Percentiles rank a stretch among this genome's conserved stretches.
Evolutionary conservation across 2,113 vertebrate genomes (phyloP).

Genomic region (Percina caprodes): DNA sequence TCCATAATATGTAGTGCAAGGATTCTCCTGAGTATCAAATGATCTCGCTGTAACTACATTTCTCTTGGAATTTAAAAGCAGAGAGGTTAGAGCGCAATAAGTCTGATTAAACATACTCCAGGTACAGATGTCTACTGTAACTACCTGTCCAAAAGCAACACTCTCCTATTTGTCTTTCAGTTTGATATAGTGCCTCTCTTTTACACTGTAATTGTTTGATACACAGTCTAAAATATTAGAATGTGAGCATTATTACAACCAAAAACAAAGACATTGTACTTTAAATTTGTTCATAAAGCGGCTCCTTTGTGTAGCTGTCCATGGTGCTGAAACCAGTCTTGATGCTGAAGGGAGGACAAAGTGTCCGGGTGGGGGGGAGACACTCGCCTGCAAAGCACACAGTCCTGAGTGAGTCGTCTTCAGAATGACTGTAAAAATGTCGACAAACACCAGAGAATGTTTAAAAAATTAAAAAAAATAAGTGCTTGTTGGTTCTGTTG

Average conservation of each 20-base stretch:
- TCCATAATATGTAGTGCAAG: conserved; percentile 70
- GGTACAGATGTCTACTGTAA: conserved; percentile 45
- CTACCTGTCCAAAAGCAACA: conserved; percentile 31
- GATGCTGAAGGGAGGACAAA: conserved; percentile 21
- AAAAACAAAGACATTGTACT: conserved; percentile 41
- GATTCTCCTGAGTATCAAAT: conserved; percentile 71
- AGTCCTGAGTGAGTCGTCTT: conserved; percentile 15
- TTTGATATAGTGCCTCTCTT: conserved; percentile 39
- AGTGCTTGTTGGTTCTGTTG: conserved; percentile 1
- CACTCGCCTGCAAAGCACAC: conserved; percentile 24
- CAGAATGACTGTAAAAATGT: conserved; percentile 29
- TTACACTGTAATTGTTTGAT: conserved; percentile 39
- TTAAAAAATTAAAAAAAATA: conserved; percentile 8
- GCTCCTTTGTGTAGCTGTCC: conserved; percentile 54
- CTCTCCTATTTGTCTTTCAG: conserved; percentile 33
- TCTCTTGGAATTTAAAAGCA: conserved; percentile 60
- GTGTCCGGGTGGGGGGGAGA: neutral
- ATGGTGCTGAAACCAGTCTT: conserved; percentile 50
- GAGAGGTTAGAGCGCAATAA: conserved; percentile 51
- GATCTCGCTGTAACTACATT: conserved; percentile 74
- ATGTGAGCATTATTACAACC: conserved; percentile 34
- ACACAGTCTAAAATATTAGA: conserved; percentile 34
- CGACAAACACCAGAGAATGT: conserved; percentile 17
- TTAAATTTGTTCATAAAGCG: conserved; percentile 23
- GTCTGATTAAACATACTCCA: conserved; percentile 60